A percentile compares a stretch with the other conserved stretches of the same genome.
Evolutionary conservation across 2,888 invertebrate species (phyloP).

Genomic region (Doris montereyensis): DNA sequence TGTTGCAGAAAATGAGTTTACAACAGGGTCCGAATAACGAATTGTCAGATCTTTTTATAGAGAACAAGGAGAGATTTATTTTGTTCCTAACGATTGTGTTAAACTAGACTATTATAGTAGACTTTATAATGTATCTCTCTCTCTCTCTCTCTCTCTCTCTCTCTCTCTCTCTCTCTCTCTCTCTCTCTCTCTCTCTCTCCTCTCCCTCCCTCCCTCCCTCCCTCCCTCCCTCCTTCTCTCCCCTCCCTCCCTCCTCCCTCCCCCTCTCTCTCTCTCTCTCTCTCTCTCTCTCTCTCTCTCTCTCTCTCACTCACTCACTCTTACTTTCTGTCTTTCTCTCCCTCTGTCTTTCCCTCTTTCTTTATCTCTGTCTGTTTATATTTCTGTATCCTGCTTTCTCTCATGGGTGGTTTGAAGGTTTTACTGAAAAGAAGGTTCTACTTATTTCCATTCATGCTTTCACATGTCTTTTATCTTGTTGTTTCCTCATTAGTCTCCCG

Average conservation of each 20-base stretch:
- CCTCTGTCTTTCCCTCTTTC: not conserved
- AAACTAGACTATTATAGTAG: no score
- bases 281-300: slow-evolving; percentile 20
- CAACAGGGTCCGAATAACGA: no score
- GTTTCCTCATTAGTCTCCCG: no score
- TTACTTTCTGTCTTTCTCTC: not conserved
- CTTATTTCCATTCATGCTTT: no score
- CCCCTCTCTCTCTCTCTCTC: slow-evolving; percentile 15
- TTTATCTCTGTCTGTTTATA: not conserved
- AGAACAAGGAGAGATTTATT: no score
- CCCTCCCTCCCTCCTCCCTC: not conserved
- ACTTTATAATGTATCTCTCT: not conserved
- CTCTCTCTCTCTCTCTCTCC: slow-evolving; percentile 17
- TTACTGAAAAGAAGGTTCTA: no score
- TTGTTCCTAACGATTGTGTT: no score
- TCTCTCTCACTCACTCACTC: not conserved
- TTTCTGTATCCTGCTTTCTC: no score
- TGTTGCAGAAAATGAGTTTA: no score
- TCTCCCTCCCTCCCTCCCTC: not conserved
- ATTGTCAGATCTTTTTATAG: no score
- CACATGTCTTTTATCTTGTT: no score
- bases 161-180: not conserved
- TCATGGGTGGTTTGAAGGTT: no score
- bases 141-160: not conserved
- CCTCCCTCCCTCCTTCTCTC: not conserved